Percentiles rank a stretch among this genome's conserved stretches.
Conservation (phyloP, 37 sponge, comb jelly and placozoan genomes). For the Oopsacas minuta region DNA sequence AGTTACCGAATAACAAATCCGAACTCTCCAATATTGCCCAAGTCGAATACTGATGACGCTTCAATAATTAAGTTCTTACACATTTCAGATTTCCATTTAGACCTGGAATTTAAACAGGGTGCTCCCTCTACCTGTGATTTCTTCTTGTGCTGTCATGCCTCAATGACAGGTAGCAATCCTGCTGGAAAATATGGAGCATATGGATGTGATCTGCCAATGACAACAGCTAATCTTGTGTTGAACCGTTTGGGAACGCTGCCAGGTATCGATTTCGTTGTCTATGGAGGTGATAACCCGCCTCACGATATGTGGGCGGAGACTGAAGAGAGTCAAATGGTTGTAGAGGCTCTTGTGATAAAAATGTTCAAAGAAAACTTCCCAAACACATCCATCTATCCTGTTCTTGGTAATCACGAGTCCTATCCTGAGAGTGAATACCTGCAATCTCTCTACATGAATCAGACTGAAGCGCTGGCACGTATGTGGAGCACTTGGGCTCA, state of each 20-base stretch:
- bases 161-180: not conserved
- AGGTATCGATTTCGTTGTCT: slow-evolving; percentile 1
- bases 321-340: slow-evolving; percentile 27
- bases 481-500: slow-evolving; percentile 40
- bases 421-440: slow-evolving; percentile 54
- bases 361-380: slow-evolving; percentile 33
- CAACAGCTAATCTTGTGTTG: slow-evolving; percentile 40
- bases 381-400: slow-evolving; percentile 52
- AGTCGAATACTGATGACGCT: not conserved
- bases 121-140: not conserved
- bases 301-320: slow-evolving; percentile 68
- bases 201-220: slow-evolving; percentile 42
- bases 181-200: slow-evolving; percentile 63
- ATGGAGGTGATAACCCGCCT: slow-evolving; percentile 65
- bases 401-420: slow-evolving; percentile 62
- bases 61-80: slow-evolving; percentile 39
- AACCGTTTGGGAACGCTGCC: slow-evolving; percentile 23
- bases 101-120: slow-evolving; percentile 34
- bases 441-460: slow-evolving; percentile 21
- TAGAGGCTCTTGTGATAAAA: slow-evolving; percentile 31
- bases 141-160: not conserved
- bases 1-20: not conserved
- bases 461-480: slow-evolving; percentile 26
- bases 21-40: not conserved
- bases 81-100: slow-evolving; percentile 54